These are phyloP conservation scores for Ptychoptera contaminata DNA, from an alignment of 2,888 invertebrate species.

Conservation along the genomic window DNA sequence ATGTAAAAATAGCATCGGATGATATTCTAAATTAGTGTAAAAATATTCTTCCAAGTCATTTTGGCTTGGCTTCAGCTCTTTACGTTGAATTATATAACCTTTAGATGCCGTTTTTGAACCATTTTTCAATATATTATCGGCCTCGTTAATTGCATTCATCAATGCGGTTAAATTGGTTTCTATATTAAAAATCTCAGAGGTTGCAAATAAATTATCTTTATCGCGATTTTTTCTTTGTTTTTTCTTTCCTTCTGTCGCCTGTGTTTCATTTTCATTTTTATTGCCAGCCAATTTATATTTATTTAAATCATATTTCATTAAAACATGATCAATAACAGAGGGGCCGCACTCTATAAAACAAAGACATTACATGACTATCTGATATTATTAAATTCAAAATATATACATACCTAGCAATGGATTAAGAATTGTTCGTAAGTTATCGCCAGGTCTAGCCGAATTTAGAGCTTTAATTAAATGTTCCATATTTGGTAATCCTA, in stretches of 20 bases:
- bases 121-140: slow-evolving; percentile 44
- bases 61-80: slow-evolving; percentile 46
- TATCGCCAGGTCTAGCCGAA: slow-evolving; percentile 54
- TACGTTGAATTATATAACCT: slow-evolving; percentile 79
- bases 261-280: slow-evolving; percentile 4
- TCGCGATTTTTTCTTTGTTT: slow-evolving; percentile 14
- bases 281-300: slow-evolving; percentile 33
- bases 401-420: slow-evolving; percentile 48
- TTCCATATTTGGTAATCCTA: slow-evolving; percentile 37
- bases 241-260: slow-evolving; percentile 2
- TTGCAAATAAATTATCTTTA: slow-evolving; percentile 11
- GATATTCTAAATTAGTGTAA: slow-evolving; percentile 80
- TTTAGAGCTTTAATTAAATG: slow-evolving; percentile 41
- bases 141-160: slow-evolving; percentile 47
- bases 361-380: neutral
- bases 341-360: slow-evolving; percentile 65
- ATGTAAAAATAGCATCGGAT: slow-evolving; percentile 73
- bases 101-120: slow-evolving; percentile 20
- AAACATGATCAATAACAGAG: slow-evolving; percentile 80
- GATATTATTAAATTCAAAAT: neutral
- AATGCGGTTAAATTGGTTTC: slow-evolving; percentile 45
- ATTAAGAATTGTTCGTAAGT: slow-evolving; percentile 65
- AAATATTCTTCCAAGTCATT: slow-evolving; percentile 39
- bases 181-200: slow-evolving; percentile 35
- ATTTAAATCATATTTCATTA: slow-evolving; percentile 52